Conservation (phyloP, 2,113 vertebrate species). For the Gallinago paraguaiae region DNA sequence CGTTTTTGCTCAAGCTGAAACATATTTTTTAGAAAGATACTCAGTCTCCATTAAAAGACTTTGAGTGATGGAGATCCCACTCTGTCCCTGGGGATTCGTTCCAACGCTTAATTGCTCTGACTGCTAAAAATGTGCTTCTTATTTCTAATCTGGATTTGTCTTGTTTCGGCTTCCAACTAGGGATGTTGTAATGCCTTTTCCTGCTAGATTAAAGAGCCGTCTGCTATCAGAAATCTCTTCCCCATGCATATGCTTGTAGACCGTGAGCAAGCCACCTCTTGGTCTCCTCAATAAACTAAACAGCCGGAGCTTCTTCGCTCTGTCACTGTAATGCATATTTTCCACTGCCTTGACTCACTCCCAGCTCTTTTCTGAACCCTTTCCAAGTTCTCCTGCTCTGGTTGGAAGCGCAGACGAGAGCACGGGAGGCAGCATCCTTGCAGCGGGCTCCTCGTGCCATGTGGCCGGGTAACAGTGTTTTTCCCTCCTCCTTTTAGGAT, state of each 20-base stretch:
- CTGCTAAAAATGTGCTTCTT: slow-evolving; percentile 66
- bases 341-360: slow-evolving; percentile 56
- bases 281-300: slow-evolving; percentile 60
- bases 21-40: slow-evolving; percentile 13
- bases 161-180: slow-evolving; percentile 53
- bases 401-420: background rate
- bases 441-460: background rate
- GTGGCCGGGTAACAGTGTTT: background rate
- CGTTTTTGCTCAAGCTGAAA: background rate
- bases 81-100: slow-evolving; percentile 34
- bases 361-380: slow-evolving; percentile 41
- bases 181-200: slow-evolving; percentile 67
- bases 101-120: slow-evolving; percentile 57
- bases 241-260: slow-evolving; percentile 29
- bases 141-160: slow-evolving; percentile 68
- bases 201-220: slow-evolving; percentile 65
- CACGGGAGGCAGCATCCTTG: background rate
- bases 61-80: slow-evolving; percentile 53
- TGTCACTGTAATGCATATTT: slow-evolving; percentile 64
- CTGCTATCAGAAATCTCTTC: slow-evolving; percentile 66
- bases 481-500: background rate
- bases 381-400: slow-evolving; percentile 35
- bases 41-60: slow-evolving; percentile 16
- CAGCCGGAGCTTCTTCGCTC: slow-evolving; percentile 55
- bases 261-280: slow-evolving; percentile 61